Evolutionary conservation across 2,113 vertebrate genomes (phyloP), one percentile per base, ranked within the genome.

Genomic region (Boulengerochromis microlepis): DNA sequence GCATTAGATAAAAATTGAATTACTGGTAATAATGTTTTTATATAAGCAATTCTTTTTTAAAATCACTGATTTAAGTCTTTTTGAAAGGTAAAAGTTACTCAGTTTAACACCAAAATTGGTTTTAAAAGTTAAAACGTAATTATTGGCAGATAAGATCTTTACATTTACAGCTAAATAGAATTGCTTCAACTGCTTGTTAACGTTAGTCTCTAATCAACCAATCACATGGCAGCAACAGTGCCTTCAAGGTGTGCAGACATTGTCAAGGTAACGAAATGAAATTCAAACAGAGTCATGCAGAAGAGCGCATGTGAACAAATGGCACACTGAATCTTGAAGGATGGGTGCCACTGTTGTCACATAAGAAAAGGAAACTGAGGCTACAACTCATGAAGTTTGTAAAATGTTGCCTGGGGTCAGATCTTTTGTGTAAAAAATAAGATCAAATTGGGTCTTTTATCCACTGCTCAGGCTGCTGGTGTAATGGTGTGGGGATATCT

Each of bases 41-140:
- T 26, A 16, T 16, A 29, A 57, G 56, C 7, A 57, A 29, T 0
- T 57, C 0, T 61, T 16, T 18, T 26, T 24, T 5, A 1, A 1
- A 56, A 56, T 56, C 5, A 5, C 22, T 3, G 22, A 56, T 15
- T 56, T 56, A 56, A 56, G 54, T 26, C 22, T 56, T 56, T 56
- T 56, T 26, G 22, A 26, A 56, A 26, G 54, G 22, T 56, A 26
- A 56, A 56, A 56, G 11, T 56, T 56, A 56, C 22, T 56, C 22
- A 56, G 54, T 56, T 61, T 61, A 61, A 61, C 4, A 61, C 57
- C 26, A 31, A 61, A 61, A 31, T 9, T 61, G 15, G 5, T 31
- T 61, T 29, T 57, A 57, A 1, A 61, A 29, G 16, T 31, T 31
- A 31, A 18, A 31, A 56, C 2, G 2, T 18, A 31, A 56, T 15